phyloP scores from a whole-genome alignment of 2,888 invertebrate species.

The Monoplex corrugatus region DNA sequence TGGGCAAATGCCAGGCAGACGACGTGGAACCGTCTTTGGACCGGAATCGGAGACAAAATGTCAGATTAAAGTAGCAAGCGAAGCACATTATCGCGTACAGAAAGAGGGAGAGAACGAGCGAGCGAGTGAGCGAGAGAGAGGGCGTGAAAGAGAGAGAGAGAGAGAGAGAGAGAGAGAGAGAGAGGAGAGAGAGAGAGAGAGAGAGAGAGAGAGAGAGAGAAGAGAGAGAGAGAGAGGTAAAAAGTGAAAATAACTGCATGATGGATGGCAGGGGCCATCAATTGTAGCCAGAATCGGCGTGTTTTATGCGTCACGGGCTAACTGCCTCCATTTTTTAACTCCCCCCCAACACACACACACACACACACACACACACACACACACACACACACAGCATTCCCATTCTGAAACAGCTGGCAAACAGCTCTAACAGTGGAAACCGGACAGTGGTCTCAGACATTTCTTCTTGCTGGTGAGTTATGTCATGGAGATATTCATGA shows the following conservation, averaged over 20 bases:
- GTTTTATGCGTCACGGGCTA: constrained; percentile 17
- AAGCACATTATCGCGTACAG: background rate
- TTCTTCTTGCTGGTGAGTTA: too few relatives aligned
- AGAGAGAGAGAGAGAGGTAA: too few relatives aligned
- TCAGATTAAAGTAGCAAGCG: constrained; percentile 20
- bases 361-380: background rate
- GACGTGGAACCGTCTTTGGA: background rate
- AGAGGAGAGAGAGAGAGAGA: background rate
- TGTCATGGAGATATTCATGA: too few relatives aligned
- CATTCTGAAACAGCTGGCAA: too few relatives aligned
- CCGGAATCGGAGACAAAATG: constrained; percentile 22
- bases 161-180: background rate
- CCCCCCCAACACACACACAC: background rate
- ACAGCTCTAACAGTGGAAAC: too few relatives aligned
- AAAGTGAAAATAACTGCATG: constrained; percentile 19
- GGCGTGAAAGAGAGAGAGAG: background rate
- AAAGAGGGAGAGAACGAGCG: background rate
- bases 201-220: background rate
- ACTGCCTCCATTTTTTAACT: background rate
- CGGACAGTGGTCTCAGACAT: too few relatives aligned
- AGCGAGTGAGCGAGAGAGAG: background rate
- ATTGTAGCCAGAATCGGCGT: background rate
- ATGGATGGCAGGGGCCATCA: background rate
- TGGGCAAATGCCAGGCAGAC: background rate
- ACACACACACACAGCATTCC: too few relatives aligned